phyloP scores from a whole-genome alignment of 2,888 invertebrate genomes.

The Tenthredo scrophulariae region DNA sequence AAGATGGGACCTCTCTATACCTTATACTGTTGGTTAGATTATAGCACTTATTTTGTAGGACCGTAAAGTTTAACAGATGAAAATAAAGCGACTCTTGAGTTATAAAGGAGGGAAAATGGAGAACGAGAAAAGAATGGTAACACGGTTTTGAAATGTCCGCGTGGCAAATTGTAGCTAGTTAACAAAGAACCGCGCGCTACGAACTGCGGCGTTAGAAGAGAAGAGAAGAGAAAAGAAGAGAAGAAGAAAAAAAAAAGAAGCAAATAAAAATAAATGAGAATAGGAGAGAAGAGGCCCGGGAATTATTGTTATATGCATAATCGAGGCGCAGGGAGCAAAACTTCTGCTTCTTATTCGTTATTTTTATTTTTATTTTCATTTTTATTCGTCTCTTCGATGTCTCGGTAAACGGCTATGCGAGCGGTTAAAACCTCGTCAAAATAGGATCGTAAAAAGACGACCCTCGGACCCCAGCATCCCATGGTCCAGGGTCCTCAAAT shows the following conservation, averaged over 20 bases:
- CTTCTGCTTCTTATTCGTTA: not conserved
- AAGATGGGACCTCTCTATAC: too few species aligned
- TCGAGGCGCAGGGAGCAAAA: not conserved
- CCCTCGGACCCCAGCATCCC: not conserved
- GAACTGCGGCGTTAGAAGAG: not conserved
- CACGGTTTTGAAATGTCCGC: not conserved
- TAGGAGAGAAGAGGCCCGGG: not conserved
- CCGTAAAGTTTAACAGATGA: not conserved
- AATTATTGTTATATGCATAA: not conserved
- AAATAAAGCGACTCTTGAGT: not conserved
- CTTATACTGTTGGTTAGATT: too few species aligned
- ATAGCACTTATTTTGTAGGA: not conserved
- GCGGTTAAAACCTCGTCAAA: conserved; percentile 52
- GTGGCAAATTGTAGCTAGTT: conserved; percentile 51
- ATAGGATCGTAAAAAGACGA: conserved; percentile 44
- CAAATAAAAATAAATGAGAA: not conserved
- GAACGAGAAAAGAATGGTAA: not conserved
- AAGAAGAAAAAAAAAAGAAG: too few species aligned
- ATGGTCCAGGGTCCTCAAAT: not conserved
- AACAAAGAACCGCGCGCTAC: conserved; percentile 3
- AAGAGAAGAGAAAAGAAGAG: not conserved
- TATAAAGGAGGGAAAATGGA: not conserved
- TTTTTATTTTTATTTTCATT: not conserved
- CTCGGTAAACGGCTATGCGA: conserved; percentile 25
- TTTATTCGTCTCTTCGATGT: conserved; percentile 3